Conservation (phyloP, 1,140 invertebrate genomes). For the Zaprionus lachaisei region DNA sequence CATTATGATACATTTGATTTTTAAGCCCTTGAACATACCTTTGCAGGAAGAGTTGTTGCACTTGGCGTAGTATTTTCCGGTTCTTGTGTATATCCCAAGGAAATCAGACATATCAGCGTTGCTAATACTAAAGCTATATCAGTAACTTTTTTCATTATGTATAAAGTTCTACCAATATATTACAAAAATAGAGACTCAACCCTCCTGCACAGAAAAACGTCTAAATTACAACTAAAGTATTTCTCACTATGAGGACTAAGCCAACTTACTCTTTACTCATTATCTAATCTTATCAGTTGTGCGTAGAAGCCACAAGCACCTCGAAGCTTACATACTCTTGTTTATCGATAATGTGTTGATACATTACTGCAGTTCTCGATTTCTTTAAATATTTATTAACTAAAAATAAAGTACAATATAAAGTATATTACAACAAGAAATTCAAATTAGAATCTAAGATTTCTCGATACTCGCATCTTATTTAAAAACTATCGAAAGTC, state of each 20-base stretch:
- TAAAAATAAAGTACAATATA: neutral
- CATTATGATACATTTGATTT: neutral
- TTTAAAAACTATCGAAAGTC: neutral
- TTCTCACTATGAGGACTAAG: conserved; percentile 21
- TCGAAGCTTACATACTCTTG: neutral
- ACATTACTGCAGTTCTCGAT: neutral
- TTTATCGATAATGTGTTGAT: neutral
- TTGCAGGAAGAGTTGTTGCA: conserved; percentile 9
- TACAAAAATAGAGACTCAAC: neutral
- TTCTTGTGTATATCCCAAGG: neutral
- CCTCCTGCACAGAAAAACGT: conserved; percentile 6
- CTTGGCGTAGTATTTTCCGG: neutral
- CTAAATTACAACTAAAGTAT: conserved; percentile 37
- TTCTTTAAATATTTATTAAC: neutral
- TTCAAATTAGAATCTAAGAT: neutral
- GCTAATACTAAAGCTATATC: neutral
- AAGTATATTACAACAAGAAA: neutral
- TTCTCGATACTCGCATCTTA: neutral
- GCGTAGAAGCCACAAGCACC: neutral
- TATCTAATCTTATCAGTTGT: conserved; percentile 47
- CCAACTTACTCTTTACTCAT: conserved; percentile 22
- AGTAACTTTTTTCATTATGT: conserved; percentile 17
- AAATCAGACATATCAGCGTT: conserved; percentile 5
- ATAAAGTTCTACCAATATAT: neutral
- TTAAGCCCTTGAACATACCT: conserved; percentile 6